Conservation (phyloP, 2,113 vertebrate species). For the Crotalus horridus region DNA sequence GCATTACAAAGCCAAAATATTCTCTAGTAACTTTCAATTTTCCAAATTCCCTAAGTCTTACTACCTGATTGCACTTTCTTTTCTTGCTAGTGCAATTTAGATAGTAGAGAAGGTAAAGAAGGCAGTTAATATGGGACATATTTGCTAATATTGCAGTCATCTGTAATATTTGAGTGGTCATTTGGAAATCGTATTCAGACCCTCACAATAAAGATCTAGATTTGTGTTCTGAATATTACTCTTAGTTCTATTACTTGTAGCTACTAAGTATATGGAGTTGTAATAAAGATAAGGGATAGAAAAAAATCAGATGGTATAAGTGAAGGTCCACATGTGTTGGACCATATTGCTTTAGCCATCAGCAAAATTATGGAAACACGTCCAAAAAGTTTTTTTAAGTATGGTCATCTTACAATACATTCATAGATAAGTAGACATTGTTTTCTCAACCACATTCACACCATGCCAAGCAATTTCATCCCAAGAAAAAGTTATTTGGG, state of each 20-base stretch:
- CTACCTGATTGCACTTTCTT: not conserved
- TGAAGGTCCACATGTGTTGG: not conserved
- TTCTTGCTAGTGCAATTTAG: not conserved
- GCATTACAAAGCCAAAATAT: not conserved
- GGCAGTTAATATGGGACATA: not conserved
- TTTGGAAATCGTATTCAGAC: not conserved
- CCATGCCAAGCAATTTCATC: not conserved
- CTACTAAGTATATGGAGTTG: not conserved
- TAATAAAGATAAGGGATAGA: not conserved
- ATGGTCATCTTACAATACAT: not conserved
- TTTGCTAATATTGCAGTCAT: not conserved
- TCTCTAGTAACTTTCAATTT: not conserved
- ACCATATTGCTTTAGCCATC: not conserved
- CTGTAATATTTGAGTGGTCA: not conserved
- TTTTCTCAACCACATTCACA: not conserved
- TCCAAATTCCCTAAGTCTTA: not conserved
- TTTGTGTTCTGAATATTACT: not conserved
- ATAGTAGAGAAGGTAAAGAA: not conserved
- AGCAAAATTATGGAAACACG: not conserved
- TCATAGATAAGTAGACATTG: not conserved
- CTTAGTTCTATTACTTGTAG: not conserved
- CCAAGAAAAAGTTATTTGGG: not conserved
- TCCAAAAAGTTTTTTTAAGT: not conserved
- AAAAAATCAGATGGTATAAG: not conserved
- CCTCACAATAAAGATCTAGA: not conserved